Evolutionary conservation across 2,797 vertebrate species (phyloP), one percentile per base, ranked within the genome.

Genomic region (Cottoperca gobio): DNA sequence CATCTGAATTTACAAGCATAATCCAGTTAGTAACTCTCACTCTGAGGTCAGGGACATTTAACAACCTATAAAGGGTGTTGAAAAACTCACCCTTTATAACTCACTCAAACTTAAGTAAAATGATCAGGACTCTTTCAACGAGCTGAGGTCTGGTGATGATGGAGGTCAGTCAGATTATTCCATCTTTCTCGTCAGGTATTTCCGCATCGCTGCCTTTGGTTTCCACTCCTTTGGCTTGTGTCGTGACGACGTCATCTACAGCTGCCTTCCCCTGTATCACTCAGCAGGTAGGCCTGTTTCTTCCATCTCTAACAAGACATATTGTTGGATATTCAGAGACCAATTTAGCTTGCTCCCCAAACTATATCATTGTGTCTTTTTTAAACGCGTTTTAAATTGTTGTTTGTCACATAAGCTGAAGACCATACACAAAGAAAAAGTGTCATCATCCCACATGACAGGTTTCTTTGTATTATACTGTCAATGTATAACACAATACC

Each of bases 191-290:
- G 12, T 5, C 84, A 97, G 97, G 84, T 97, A 96, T 86, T 97
- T 93, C 65, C 95, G 97, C 8, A 97, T 97, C 0, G 93, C 95
- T 1, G 93, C 96, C 10, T 97, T 96, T 1, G 95, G 94, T 28
- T 96, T 96, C 88, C 90, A 96, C 10, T 94, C 95, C 21, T 97
- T 96, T 83, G 86, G 79, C 35, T 91, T 97, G 90, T 58, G 13
- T 3, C 78, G 58, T 0, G 65, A 92, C 1, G 97, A 97, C 8
- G 28, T 96, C 23, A 58, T 97, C 55, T 97, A 97, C 35, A 92
- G 91, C 90, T 97, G 96, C 73, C 93, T 97, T 42, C 97, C 96
- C 0, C 93, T 97, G 35, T 97, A 97, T 71, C 97, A 97, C 58
- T 96, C 96, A 0, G 96, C 97, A 90, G 97, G 96, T 96, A 68